phyloP scores from a whole-genome alignment of 2,888 invertebrate genomes.

The Cantharis rustica region DNA sequence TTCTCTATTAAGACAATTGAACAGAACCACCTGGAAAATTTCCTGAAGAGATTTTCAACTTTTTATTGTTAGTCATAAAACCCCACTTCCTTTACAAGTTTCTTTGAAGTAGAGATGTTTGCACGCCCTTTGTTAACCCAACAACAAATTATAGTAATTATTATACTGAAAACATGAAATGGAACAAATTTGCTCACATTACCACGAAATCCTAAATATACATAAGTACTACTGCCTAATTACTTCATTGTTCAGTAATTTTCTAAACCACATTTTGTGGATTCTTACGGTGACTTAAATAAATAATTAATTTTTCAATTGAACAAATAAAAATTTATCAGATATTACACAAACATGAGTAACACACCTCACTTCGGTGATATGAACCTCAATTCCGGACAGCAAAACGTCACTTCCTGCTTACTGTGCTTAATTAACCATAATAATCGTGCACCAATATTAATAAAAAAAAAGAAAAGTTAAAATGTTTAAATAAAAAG shows the following conservation, averaged over 20 bases:
- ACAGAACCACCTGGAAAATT: too few relatives aligned
- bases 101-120: background rate
- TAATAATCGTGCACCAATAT: background rate
- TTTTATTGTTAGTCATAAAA: background rate
- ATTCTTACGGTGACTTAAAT: background rate
- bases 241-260: background rate
- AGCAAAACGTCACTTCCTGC: constrained; percentile 13
- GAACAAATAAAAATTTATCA: background rate
- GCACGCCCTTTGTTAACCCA: background rate
- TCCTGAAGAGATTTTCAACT: too few relatives aligned
- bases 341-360: background rate
- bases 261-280: background rate
- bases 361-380: constrained; percentile 11
- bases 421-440: constrained; percentile 7
- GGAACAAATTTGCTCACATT: background rate
- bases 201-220: background rate
- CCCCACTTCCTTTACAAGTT: background rate
- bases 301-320: background rate
- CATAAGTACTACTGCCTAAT: background rate
- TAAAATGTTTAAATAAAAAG: background rate
- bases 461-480: background rate
- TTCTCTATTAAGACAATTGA: background rate
- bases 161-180: background rate
- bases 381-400: constrained; percentile 20
- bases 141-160: background rate